These are phyloP conservation scores for Hyposmocoma kahamanoa DNA, from an alignment of 1,140 invertebrate species.

Conservation along the genomic window DNA sequence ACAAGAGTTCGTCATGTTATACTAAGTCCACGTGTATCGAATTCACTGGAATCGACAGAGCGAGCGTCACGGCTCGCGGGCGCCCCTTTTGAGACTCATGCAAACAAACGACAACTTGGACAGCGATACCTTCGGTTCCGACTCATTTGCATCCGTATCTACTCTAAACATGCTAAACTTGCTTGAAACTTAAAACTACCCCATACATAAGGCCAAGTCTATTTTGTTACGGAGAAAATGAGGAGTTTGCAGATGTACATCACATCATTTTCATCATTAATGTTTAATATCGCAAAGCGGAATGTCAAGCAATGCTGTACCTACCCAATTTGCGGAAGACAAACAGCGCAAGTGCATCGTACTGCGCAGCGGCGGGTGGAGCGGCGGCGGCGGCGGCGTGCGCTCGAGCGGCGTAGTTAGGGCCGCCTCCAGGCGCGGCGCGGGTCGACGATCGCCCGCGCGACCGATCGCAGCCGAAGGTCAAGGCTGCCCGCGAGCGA, in stretches of 20 bases:
- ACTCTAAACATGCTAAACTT: not conserved
- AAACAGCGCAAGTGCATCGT: constrained; percentile 19
- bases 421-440: constrained; percentile 2
- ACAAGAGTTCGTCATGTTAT: no score
- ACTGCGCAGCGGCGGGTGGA: constrained; percentile 28
- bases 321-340: constrained; percentile 24
- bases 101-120: constrained; percentile 20
- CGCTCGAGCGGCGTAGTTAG: constrained; percentile 3
- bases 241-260: no score
- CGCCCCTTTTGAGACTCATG: constrained; percentile 37
- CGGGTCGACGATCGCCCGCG: constrained; percentile 57
- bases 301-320: not conserved
- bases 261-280: no score
- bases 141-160: constrained; percentile 53
- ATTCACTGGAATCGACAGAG: constrained; percentile 35
- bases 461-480: constrained; percentile 62
- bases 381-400: constrained; percentile 12
- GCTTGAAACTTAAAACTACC: no score
- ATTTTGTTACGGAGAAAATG: no score
- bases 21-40: no score
- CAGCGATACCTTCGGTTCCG: constrained; percentile 41
- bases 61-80: constrained; percentile 52
- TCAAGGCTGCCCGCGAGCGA: constrained; percentile 52
- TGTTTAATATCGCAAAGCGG: no score
- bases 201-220: no score